Percentiles rank a stretch among this genome's conserved stretches.
Conservation (phyloP, 2,888 invertebrate species). For the Nipponacmea schrenckii region DNA sequence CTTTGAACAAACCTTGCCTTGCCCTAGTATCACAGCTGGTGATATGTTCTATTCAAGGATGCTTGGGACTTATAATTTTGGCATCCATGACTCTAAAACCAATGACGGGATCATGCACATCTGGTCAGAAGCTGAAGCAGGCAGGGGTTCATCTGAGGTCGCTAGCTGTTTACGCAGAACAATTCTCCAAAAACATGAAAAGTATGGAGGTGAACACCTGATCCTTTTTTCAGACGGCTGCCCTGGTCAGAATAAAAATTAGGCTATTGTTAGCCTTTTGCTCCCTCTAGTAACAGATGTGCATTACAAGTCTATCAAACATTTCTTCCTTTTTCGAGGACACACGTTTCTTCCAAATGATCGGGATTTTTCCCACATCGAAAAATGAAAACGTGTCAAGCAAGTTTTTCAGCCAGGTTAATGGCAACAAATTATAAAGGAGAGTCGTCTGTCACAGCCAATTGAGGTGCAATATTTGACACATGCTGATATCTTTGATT, state of each 20-base stretch:
- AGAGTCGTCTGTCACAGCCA: slow-evolving; percentile 12
- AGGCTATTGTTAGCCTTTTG: slow-evolving; percentile 7
- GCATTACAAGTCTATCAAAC: not conserved
- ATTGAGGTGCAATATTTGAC: not conserved
- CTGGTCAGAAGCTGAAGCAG: slow-evolving; percentile 19
- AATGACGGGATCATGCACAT: slow-evolving; percentile 22
- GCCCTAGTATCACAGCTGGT: slow-evolving; percentile 20
- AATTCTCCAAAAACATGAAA: slow-evolving; percentile 14
- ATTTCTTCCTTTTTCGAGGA: slow-evolving; percentile 8
- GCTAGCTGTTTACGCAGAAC: slow-evolving; percentile 19
- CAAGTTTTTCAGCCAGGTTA: slow-evolving; percentile 9
- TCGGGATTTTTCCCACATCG: slow-evolving; percentile 10
- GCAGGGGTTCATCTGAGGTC: slow-evolving; percentile 24
- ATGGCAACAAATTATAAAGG: slow-evolving; percentile 13
- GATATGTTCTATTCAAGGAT: slow-evolving; percentile 21
- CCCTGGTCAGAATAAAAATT: slow-evolving; percentile 13
- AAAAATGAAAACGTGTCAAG: slow-evolving; percentile 8
- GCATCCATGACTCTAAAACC: slow-evolving; percentile 23
- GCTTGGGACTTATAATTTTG: slow-evolving; percentile 26
- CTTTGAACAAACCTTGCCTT: slow-evolving; percentile 24
- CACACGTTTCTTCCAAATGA: slow-evolving; percentile 18
- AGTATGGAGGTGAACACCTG: not conserved
- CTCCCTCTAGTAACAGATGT: not conserved
- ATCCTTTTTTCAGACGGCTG: slow-evolving; percentile 10
- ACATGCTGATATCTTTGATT: not conserved